Evolutionary conservation across 2,113 vertebrate species (phyloP).

Genomic region (Notarius lentiginosus): DNA sequence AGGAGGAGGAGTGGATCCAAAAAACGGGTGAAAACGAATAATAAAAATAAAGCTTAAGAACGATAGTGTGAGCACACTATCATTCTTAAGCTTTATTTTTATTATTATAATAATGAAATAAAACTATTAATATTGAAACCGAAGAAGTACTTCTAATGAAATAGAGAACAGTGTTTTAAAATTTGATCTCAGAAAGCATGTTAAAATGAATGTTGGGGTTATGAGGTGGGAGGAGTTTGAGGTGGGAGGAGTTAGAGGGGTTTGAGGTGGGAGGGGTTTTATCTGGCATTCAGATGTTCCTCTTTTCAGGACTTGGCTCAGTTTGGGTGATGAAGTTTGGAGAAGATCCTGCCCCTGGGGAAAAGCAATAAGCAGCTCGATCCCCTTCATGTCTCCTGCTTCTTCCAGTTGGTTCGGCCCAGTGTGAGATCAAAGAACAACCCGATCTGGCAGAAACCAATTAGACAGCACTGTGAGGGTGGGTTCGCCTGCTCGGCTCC

Average conservation of each 20-base stretch:
- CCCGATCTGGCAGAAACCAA: neutral
- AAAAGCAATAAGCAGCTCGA: constrained; percentile 9
- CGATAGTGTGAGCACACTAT: no score
- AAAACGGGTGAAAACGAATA: no score
- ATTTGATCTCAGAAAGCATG: no score
- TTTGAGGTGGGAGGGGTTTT: neutral
- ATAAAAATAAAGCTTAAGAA: no score
- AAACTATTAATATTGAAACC: no score
- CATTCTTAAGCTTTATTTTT: no score
- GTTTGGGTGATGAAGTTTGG: neutral
- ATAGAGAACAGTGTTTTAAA: no score
- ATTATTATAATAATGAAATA: no score
- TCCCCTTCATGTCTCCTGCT: constrained; percentile 6
- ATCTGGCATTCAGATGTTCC: neutral
- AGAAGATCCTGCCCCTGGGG: neutral
- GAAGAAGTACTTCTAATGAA: no score
- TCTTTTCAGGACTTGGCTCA: neutral
- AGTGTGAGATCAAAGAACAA: constrained; percentile 20
- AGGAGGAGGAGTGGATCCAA: no score
- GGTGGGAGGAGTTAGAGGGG: neutral
- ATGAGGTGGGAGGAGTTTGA: no score
- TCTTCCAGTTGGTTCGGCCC: neutral
- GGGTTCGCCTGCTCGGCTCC: neutral
- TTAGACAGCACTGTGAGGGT: neutral
- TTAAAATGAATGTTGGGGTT: neutral